Percentiles rank a stretch among this genome's conserved stretches.
phyloP scores from a whole-genome alignment of 1,140 invertebrate genomes.

The Latrodectus geometricus region DNA sequence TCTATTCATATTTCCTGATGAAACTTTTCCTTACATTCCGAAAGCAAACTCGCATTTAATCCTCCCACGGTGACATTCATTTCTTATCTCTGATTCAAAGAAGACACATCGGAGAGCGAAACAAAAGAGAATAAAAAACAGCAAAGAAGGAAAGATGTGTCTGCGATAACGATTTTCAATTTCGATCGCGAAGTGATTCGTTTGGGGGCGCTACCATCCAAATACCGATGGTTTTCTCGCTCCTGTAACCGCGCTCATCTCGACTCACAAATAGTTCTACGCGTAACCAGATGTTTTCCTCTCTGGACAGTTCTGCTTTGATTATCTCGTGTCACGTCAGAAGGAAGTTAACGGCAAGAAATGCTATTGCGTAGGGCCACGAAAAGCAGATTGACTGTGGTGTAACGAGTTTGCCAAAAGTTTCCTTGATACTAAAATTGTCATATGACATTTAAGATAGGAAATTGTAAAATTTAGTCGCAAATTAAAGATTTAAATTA shows the following conservation, averaged over 20 bases:
- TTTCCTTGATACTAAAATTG: no score
- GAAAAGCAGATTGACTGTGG: no score
- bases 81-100: not conserved
- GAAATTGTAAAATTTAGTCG: no score
- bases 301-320: slow-evolving; percentile 18
- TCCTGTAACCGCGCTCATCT: slow-evolving; percentile 3
- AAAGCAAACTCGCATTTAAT: not conserved
- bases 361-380: no score
- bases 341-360: not conserved
- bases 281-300: slow-evolving; percentile 42
- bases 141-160: slow-evolving; percentile 18
- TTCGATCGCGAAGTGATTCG: slow-evolving; percentile 40
- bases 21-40: not conserved
- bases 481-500: no score
- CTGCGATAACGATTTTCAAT: slow-evolving; percentile 53
- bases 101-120: not conserved
- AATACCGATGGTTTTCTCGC: slow-evolving; percentile 19
- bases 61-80: not conserved
- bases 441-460: no score
- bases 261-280: slow-evolving; percentile 32
- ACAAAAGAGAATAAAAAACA: not conserved
- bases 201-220: slow-evolving; percentile 36
- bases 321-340: slow-evolving; percentile 12
- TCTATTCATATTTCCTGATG: not conserved
- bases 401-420: no score